Evolutionary conservation across 2,113 vertebrate genomes (phyloP).

Genomic region (Baryphthengus martii): DNA sequence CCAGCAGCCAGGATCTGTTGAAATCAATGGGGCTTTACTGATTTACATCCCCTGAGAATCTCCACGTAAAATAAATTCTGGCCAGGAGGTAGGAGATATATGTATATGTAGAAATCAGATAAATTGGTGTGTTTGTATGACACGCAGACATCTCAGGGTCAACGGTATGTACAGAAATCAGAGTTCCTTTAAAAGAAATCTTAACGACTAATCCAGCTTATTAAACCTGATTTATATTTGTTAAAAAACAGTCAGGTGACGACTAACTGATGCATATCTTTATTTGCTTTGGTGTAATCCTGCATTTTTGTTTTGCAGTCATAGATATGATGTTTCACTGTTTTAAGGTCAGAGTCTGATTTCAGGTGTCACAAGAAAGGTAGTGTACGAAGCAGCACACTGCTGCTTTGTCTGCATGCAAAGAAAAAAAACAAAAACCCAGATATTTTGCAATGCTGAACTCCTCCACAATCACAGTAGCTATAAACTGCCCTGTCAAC

Average conservation of each 20-base stretch:
- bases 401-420: slow-evolving; percentile 10
- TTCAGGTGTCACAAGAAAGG: slow-evolving; percentile 30
- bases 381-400: neutral
- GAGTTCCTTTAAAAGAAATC: neutral
- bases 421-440: neutral
- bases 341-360: slow-evolving; percentile 60
- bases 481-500: neutral
- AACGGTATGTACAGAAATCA: neutral
- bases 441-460: slow-evolving; percentile 9
- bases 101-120: neutral
- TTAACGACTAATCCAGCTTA: neutral
- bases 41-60: slow-evolving; percentile 35
- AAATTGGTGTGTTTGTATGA: neutral
- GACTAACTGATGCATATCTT: slow-evolving; percentile 42
- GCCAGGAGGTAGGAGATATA: neutral
- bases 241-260: slow-evolving; percentile 58
- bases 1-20: slow-evolving; percentile 10
- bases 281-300: slow-evolving; percentile 66
- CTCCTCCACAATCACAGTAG: neutral
- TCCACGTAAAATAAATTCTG: slow-evolving; percentile 13
- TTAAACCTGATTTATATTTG: slow-evolving; percentile 57
- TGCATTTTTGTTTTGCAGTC: slow-evolving; percentile 45
- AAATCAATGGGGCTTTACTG: slow-evolving; percentile 26
- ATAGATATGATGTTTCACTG: neutral
- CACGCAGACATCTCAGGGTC: neutral